These are phyloP conservation scores for Plusia festucae DNA, from an alignment of 2,888 invertebrate species.

Conservation along the genomic window DNA sequence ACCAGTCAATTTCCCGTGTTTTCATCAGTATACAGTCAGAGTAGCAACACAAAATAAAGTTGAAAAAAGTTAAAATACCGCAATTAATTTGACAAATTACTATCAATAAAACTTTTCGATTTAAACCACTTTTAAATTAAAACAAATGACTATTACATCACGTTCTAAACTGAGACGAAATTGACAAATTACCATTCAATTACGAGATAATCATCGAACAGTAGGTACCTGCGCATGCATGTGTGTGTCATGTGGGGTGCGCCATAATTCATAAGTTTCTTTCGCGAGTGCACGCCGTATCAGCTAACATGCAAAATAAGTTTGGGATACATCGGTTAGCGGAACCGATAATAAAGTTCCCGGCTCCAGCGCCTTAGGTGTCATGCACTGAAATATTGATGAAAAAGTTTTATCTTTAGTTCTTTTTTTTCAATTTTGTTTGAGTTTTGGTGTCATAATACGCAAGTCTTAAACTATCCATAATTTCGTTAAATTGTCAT, in stretches of 20 bases:
- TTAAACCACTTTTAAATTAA: no score
- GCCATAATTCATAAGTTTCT: slow-evolving; percentile 83
- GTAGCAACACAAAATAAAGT: no score
- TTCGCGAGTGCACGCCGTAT: slow-evolving; percentile 79
- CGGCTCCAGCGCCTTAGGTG: slow-evolving; percentile 43
- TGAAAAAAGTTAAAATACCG: no score
- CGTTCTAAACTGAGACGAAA: not conserved
- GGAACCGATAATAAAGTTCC: slow-evolving; percentile 81
- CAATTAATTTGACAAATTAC: no score
- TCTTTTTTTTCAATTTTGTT: no score
- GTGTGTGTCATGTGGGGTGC: slow-evolving; percentile 41
- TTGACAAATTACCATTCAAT: slow-evolving; percentile 9
- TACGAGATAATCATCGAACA: slow-evolving; percentile 37
- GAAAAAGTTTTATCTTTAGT: not conserved
- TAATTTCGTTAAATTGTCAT: no score
- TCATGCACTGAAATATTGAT: slow-evolving; percentile 49
- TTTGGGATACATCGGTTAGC: slow-evolving; percentile 79
- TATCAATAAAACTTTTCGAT: no score
- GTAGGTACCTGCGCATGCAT: slow-evolving; percentile 7
- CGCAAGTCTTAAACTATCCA: no score
- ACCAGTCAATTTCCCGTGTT: no score
- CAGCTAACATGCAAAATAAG: slow-evolving; percentile 84
- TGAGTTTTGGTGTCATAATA: no score
- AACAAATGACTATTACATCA: no score
- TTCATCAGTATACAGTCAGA: no score